Conservation (phyloP, 2,797 vertebrate genomes). For the Paratrypauchen microcephalus region DNA sequence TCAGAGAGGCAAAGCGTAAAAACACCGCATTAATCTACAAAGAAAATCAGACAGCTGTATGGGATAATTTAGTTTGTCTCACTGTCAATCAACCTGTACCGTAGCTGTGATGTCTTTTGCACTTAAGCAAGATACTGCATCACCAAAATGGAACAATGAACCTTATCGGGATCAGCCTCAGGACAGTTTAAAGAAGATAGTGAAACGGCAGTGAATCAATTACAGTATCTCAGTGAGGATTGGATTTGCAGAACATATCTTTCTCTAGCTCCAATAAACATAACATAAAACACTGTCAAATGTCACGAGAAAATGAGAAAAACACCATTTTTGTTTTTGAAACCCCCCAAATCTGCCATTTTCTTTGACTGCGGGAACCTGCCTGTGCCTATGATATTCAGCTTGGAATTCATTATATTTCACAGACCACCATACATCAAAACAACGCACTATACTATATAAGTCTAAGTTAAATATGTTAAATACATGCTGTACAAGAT, state of each 20-base stretch:
- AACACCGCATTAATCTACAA: constrained; percentile 29
- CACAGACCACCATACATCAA: not conserved
- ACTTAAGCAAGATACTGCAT: constrained; percentile 28
- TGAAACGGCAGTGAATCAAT: constrained; percentile 34
- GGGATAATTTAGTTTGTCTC: constrained; percentile 39
- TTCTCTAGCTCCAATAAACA: constrained; percentile 12
- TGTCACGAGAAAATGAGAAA: not conserved
- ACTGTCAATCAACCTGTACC: constrained; percentile 44
- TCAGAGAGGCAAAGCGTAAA: constrained; percentile 10
- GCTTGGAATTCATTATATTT: not conserved
- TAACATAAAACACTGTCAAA: not conserved
- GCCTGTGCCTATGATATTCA: not conserved
- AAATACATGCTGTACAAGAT: too few species aligned
- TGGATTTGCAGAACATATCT: not conserved
- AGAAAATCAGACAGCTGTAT: constrained; percentile 19
- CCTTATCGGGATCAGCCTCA: constrained; percentile 28
- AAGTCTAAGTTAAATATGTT: too few species aligned
- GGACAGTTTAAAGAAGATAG: constrained; percentile 21
- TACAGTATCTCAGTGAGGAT: constrained; percentile 9
- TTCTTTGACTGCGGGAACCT: not conserved
- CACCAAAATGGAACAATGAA: constrained; percentile 31
- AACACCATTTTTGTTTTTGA: not conserved
- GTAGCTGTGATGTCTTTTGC: constrained; percentile 15
- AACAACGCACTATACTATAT: too few species aligned
- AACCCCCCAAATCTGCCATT: not conserved